Conservation (phyloP, 1,140 invertebrate species). For the Dreissena rostriformis region DNA sequence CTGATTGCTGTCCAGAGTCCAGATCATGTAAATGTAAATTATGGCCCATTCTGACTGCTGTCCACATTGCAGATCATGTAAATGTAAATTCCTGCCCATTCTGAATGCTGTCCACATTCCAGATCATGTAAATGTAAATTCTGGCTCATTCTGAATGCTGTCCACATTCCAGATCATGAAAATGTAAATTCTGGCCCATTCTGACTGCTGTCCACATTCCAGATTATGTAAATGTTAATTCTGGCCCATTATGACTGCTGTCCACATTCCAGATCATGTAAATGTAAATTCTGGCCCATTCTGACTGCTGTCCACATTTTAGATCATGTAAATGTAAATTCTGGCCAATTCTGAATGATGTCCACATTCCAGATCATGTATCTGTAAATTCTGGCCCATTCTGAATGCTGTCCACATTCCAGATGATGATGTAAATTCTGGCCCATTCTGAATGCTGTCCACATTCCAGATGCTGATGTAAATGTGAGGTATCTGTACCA, state of each 20-base stretch:
- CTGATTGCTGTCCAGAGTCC: neutral
- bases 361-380: neutral
- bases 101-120: conserved; percentile 32
- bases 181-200: neutral
- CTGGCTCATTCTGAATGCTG: neutral
- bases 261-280: neutral
- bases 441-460: conserved; percentile 3
- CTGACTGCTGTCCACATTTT: conserved; percentile 31
- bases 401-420: neutral
- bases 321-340: conserved; percentile 64
- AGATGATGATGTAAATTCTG: neutral
- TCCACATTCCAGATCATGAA: neutral
- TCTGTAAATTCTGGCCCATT: neutral
- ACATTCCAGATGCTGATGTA: conserved; percentile 62
- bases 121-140: conserved; percentile 64
- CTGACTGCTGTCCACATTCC: neutral
- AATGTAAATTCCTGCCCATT: neutral
- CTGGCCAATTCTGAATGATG: neutral
- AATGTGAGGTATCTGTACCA: conserved; percentile 74
- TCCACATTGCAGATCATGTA: neutral
- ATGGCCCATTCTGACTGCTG: neutral
- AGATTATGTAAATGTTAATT: neutral
- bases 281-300: neutral
- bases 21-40: neutral
- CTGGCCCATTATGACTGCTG: neutral